Conservation (phyloP, 1,140 invertebrate genomes). For the Formica exsecta region DNA sequence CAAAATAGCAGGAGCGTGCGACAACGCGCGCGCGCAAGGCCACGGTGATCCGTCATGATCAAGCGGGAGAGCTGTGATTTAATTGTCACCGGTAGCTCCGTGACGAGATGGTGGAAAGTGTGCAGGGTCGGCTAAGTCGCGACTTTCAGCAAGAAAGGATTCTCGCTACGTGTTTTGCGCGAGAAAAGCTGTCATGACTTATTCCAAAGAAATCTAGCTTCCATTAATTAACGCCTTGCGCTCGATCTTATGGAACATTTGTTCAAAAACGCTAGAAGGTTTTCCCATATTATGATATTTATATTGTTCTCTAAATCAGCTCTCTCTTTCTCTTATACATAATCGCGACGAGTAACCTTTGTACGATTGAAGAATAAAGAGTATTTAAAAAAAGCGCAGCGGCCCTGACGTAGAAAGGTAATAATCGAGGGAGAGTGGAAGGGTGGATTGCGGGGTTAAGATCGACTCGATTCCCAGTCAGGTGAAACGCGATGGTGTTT, state of each 20-base stretch:
- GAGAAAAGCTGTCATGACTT: neutral
- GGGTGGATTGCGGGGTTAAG: slow-evolving; percentile 45
- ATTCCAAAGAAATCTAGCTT: neutral
- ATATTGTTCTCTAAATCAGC: neutral
- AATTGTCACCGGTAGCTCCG: slow-evolving; percentile 82
- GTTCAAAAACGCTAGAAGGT: neutral
- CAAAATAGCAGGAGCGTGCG: slow-evolving; percentile 69
- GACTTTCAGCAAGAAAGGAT: neutral
- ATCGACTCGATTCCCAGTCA: slow-evolving; percentile 46
- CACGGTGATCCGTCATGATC: slow-evolving; percentile 85
- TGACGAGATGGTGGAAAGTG: slow-evolving; percentile 66
- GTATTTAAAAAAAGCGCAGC: neutral
- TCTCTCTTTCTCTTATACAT: neutral
- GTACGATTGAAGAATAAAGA: neutral
- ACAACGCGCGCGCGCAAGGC: slow-evolving; percentile 66
- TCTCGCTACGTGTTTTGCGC: neutral
- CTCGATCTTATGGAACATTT: neutral
- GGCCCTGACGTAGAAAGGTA: slow-evolving; percentile 43
- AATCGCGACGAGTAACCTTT: neutral
- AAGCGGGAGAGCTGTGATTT: slow-evolving; percentile 84
- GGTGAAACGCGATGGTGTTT: slow-evolving; percentile 61
- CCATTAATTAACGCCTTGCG: neutral
- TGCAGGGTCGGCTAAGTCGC: slow-evolving; percentile 33
- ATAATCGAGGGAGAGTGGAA: slow-evolving; percentile 29
- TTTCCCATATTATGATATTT: neutral